Base-by-base conservation (phyloP, 1,140 invertebrate genomes). In the Drosophila pseudoananassae region DNA sequence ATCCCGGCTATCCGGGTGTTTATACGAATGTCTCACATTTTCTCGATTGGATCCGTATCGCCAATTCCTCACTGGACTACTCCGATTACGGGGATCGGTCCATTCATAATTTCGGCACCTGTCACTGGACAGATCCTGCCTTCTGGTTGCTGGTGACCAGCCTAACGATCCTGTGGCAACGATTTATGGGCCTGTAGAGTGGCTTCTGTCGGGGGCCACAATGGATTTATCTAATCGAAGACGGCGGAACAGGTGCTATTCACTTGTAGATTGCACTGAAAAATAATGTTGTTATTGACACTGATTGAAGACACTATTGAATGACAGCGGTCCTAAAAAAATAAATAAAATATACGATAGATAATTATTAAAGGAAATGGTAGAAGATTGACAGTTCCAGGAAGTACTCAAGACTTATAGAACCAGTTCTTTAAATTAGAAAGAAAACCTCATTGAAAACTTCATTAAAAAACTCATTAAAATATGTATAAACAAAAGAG, bases 1-100 rank as follows among this genome's bases (percentile, higher is more conserved):
- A 92, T 49, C 92, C 94, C 0, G 66, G 76, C 3, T 93, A 93
- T 73, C 95, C 96, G 0, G 96, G 96, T 14, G 95, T 97, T 47
- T 96, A 95, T 82, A 94, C 95, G 0, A 93, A 95, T 43, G 94
- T 97, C 4, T 80, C 93, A 0, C 82, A 92, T 33, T 94, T 94
- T 59, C 88, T 93, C 1, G 74, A 91, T 14, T 97, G 94, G 95
- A 94, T 95, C 12, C 31, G 25, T 1, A 2, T 1, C 1, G 8
- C 15, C 3, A 75, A 75, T 17, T 2, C 17, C 0, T 36, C 71
- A 5, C 40, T 75, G 15, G 59, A 75, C 33, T 75, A 75, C 15
- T 9, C 17, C 1, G 6, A 40, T 0, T 75, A 43, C 7, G 12
- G 3, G 50, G 20, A 3, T 36, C 27, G 36, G 27, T n/a, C 29